phyloP scores from a whole-genome alignment of 2,888 invertebrate species.

The Lomographa bimaculata region DNA sequence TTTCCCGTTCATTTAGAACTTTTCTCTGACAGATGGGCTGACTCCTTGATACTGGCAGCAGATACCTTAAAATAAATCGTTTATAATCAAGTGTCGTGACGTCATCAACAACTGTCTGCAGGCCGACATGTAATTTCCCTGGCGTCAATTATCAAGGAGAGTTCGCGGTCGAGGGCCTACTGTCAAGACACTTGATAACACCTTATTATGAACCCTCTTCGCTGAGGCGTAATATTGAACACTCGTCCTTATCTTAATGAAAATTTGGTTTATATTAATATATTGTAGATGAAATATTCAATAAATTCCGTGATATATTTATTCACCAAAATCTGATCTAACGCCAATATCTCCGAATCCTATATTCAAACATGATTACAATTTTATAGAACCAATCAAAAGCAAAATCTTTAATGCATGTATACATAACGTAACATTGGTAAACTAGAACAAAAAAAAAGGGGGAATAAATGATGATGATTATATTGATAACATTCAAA shows the following conservation, averaged over 20 bases:
- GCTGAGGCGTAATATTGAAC: constrained; percentile 22
- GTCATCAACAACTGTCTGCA: constrained; percentile 82
- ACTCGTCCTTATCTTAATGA: constrained; percentile 13
- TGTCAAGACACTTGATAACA: constrained; percentile 69
- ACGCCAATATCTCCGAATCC: too few relatives aligned
- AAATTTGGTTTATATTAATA: constrained; percentile 4
- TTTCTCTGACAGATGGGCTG: constrained; percentile 25
- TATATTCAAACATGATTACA: too few relatives aligned
- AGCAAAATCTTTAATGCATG: too few relatives aligned
- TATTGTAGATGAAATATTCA: too few relatives aligned
- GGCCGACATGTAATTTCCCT: constrained; percentile 81
- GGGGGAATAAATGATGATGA: too few relatives aligned
- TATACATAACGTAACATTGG: too few relatives aligned
- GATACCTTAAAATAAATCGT: constrained; percentile 73
- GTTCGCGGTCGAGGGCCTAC: constrained; percentile 66
- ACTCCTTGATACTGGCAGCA: constrained; percentile 19
- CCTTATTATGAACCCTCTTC: constrained; percentile 56
- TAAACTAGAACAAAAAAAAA: too few relatives aligned
- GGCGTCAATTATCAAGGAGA: constrained; percentile 77
- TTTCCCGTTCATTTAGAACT: too few relatives aligned
- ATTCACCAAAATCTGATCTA: too few relatives aligned
- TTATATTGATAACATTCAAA: too few relatives aligned
- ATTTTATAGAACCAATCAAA: too few relatives aligned
- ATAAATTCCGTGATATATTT: too few relatives aligned
- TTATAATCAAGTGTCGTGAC: constrained; percentile 80